A percentile compares a stretch with the other conserved stretches of the same genome.
These are phyloP conservation scores for Trichonephila clavipes DNA, from an alignment of 1,140 invertebrate species.

Conservation along the genomic window DNA sequence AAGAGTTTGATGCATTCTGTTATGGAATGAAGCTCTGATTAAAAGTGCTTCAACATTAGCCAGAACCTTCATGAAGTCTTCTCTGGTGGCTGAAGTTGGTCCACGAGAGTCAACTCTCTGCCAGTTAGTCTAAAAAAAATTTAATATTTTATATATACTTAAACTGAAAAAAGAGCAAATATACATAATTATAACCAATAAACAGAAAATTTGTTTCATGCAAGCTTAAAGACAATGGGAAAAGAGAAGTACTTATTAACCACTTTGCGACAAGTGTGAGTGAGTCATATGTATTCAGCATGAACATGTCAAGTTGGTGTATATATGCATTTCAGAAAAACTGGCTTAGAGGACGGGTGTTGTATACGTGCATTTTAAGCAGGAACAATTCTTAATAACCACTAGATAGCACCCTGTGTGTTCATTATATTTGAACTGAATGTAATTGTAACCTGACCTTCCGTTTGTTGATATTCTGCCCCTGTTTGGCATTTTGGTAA, in stretches of 20 bases:
- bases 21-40: conserved; percentile 90
- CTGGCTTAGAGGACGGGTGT: too few relatives aligned
- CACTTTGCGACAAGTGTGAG: background rate
- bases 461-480: too few relatives aligned
- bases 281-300: too few relatives aligned
- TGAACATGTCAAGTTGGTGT: too few relatives aligned
- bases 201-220: background rate
- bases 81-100: conserved; percentile 83
- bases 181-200: background rate
- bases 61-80: conserved; percentile 91
- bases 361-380: too few relatives aligned
- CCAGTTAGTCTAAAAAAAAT: conserved; percentile 77
- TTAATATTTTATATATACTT: background rate
- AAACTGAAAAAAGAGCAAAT: background rate
- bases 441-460: too few relatives aligned
- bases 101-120: conserved; percentile 77
- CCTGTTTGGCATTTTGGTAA: too few relatives aligned
- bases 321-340: too few relatives aligned
- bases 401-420: too few relatives aligned
- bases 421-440: too few relatives aligned
- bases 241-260: background rate
- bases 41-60: conserved; percentile 91
- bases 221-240: background rate
- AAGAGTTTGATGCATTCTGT: conserved; percentile 86
- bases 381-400: too few relatives aligned